phyloP scores from a whole-genome alignment of 2,113 vertebrate species.

The Lophius piscatorius region DNA sequence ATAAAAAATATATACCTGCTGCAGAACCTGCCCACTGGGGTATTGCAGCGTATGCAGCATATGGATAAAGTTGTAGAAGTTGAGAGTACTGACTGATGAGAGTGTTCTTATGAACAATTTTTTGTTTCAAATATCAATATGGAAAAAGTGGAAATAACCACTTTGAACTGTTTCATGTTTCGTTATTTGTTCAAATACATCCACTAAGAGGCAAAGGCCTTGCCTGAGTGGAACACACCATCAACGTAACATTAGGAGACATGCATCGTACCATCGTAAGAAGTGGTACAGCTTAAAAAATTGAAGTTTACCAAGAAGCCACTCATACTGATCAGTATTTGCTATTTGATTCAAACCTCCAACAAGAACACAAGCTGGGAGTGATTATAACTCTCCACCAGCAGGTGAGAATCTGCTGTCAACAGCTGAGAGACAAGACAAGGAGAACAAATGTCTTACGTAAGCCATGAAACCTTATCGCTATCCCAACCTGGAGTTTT shows the following conservation, averaged over 20 bases:
- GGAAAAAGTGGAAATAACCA: not conserved
- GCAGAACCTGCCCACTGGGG: too few species aligned
- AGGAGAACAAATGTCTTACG: conserved; percentile 25
- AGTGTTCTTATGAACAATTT: too few species aligned
- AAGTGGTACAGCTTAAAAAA: conserved; percentile 8
- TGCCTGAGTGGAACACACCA: not conserved
- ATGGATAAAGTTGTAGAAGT: too few species aligned
- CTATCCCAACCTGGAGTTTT: conserved; percentile 1
- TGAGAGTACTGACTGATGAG: too few species aligned
- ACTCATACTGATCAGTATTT: conserved; percentile 49
- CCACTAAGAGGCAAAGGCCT: too few species aligned
- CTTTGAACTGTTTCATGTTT: not conserved
- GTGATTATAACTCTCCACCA: conserved; percentile 61
- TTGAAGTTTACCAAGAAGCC: conserved; percentile 34
- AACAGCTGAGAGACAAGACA: conserved; percentile 28
- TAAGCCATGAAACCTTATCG: conserved; percentile 29
- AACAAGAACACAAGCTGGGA: conserved; percentile 57
- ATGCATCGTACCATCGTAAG: not conserved
- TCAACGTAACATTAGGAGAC: not conserved
- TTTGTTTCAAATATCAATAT: not conserved
- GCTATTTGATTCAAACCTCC: conserved; percentile 53
- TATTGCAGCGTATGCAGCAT: too few species aligned
- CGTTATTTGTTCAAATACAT: too few species aligned
- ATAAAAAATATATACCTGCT: too few species aligned
- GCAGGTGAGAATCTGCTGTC: conserved; percentile 41